Percentiles rank a stretch among this genome's conserved stretches.
Conservation (phyloP, 2,888 invertebrate species). For the Pterobdella sp. region DNA sequence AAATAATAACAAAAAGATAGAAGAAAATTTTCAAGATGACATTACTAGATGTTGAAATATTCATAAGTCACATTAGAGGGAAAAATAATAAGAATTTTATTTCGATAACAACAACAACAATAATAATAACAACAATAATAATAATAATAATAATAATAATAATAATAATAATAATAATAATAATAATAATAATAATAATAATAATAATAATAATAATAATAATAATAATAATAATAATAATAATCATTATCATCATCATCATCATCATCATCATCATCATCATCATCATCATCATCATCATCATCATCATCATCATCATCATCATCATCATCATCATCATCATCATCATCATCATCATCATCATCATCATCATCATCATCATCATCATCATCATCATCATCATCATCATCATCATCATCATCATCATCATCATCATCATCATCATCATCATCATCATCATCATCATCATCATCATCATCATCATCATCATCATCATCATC, state of each 20-base stretch:
- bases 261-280: not conserved
- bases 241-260: too few relatives aligned
- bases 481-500: slow-evolving; percentile 10
- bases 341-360: slow-evolving; percentile 19
- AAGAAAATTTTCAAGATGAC: too few relatives aligned
- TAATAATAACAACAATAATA: too few relatives aligned
- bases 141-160: too few relatives aligned
- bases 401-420: slow-evolving; percentile 25
- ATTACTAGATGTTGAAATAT: too few relatives aligned
- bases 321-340: slow-evolving; percentile 14
- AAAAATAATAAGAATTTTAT: too few relatives aligned
- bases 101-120: too few relatives aligned
- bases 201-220: not conserved
- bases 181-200: slow-evolving; percentile 1
- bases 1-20: too few relatives aligned
- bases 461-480: slow-evolving; percentile 1
- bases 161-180: not conserved
- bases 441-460: slow-evolving; percentile 15
- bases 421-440: slow-evolving; percentile 21
- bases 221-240: not conserved
- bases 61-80: too few relatives aligned
- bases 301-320: too few relatives aligned
- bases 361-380: slow-evolving; percentile 22
- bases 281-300: not conserved
- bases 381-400: slow-evolving; percentile 21